phyloP scores from a whole-genome alignment of 2,113 vertebrate species.

The Ceyx cyanopectus region DNA sequence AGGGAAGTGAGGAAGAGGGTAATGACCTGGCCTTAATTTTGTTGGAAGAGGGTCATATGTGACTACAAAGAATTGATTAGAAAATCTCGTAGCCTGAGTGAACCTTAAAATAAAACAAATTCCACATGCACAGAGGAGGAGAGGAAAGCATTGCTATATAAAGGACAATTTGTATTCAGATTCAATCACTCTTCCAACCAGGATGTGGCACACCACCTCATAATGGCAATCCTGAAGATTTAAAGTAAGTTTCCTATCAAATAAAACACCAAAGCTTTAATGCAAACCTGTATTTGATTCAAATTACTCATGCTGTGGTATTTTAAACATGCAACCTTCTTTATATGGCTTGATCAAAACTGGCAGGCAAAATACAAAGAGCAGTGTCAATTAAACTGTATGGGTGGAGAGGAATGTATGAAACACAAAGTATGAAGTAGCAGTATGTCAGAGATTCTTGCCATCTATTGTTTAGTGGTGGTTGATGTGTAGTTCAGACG shows the following conservation, averaged over 20 bases:
- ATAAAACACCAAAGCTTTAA: conserved; percentile 39
- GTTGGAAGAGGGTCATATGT: background rate
- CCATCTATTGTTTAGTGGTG: background rate
- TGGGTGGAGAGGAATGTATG: background rate
- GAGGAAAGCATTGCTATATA: background rate
- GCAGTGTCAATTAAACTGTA: conserved; percentile 35
- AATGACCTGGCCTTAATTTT: background rate
- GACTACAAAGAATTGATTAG: background rate
- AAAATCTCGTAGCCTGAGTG: background rate
- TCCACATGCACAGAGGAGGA: background rate
- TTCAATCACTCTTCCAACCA: conserved; percentile 18
- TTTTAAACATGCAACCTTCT: conserved; percentile 44
- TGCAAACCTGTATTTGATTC: conserved; percentile 54
- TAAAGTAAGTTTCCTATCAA: conserved; percentile 45
- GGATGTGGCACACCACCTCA: conserved; percentile 13
- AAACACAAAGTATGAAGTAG: conserved; percentile 16
- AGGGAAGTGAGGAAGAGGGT: background rate
- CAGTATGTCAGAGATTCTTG: conserved; percentile 6
- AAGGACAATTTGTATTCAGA: conserved; percentile 24
- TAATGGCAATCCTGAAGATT: conserved; percentile 45
- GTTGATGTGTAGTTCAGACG: background rate
- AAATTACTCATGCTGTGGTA: conserved; percentile 47
- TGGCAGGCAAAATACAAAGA: conserved; percentile 50
- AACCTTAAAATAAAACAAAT: background rate
- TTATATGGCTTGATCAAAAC: conserved; percentile 54